Percentiles rank a stretch among this genome's conserved stretches.
Conservation (phyloP, 1,140 invertebrate genomes). For the Drosophila rhopaloa region DNA sequence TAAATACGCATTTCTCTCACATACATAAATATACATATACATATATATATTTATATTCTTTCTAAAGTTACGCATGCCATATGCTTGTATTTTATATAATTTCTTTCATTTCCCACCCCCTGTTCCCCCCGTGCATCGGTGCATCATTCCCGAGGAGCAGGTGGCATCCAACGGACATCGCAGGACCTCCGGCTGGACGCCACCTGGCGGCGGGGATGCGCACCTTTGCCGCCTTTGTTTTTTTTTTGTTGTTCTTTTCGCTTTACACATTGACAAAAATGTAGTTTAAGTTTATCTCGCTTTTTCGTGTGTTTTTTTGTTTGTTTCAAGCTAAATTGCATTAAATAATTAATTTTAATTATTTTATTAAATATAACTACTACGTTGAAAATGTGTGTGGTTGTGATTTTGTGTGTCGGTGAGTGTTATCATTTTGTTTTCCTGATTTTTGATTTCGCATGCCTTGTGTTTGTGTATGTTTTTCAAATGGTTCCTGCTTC, state of each 20-base stretch:
- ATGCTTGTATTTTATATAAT: slow-evolving; percentile 71
- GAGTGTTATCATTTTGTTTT: slow-evolving; percentile 13
- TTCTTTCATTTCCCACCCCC: slow-evolving; percentile 47
- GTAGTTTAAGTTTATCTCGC: slow-evolving; percentile 26
- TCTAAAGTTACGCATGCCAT: slow-evolving; percentile 33
- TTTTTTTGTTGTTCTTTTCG: not conserved
- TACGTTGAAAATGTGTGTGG: slow-evolving; percentile 52
- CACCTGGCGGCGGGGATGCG: slow-evolving; percentile 16
- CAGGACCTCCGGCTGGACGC: not conserved
- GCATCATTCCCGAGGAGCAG: not conserved
- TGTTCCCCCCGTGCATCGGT: slow-evolving; percentile 1
- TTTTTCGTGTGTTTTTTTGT: slow-evolving; percentile 33
- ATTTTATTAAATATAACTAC: slow-evolving; percentile 67
- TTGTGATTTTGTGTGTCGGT: slow-evolving; percentile 13
- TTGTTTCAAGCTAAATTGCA: slow-evolving; percentile 63
- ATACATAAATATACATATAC: slow-evolving; percentile 39
- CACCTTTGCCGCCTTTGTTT: not conserved
- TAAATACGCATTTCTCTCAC: slow-evolving; percentile 48
- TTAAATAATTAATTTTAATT: slow-evolving; percentile 66
- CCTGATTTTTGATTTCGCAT: slow-evolving; percentile 48
- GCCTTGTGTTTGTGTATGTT: not conserved
- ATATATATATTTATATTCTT: slow-evolving; percentile 31
- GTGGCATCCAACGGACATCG: slow-evolving; percentile 5
- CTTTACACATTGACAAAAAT: slow-evolving; percentile 13
- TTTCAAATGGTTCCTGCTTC: slow-evolving; percentile 25